Evolutionary conservation across 53 echinoderm and acorn worm genomes (phyloP), one percentile per base, ranked within the genome.

Genomic region (Glandiceps talaboti): DNA sequence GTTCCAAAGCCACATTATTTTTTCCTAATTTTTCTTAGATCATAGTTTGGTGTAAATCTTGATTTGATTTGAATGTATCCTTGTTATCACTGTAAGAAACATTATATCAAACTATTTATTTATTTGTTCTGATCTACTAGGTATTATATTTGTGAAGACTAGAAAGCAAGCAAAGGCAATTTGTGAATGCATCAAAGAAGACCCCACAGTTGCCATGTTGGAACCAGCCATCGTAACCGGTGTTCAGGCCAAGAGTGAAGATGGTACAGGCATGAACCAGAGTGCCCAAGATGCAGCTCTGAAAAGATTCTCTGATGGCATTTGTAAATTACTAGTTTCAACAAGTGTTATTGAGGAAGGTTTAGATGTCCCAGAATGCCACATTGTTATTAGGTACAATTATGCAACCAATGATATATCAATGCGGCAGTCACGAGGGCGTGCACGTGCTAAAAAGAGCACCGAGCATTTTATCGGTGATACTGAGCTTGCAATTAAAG

Each of bases 311-410:
- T 74, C 81, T 32, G 87, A 90, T 27, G 85, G 86, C 14, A 74
- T 79, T 26, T 85, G 82, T 73, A 85, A 87, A 74, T 33, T 92
- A 81, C 79, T 92, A 0, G 82, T 92, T 64, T 85, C 92, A 28
- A 92, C 92, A 31, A 89, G 89, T 12, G 92, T 92, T 10, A 90
- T 90, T 30, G 90, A 92, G 77, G 92, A 89, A 75, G 92, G 92
- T 14, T 30, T 92, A 73, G 92, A 92, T 33, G 89, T 92, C 32
- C 76, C 33, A 64, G 45, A 82, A 33, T 92, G 89, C 72, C 89
- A 92, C 72, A 75, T 92, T 28, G 92, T 90, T 33, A 80, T 92
- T 30, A 81, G 92, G 27, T 92, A 92, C 80, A 92, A 92, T 79
- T 92, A 87, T 84, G 85, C 89, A 75, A 87, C 87, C 81, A 92